Conservation (phyloP, 35 echinoderm and acorn worm species). For the Anneissia japonica region DNA sequence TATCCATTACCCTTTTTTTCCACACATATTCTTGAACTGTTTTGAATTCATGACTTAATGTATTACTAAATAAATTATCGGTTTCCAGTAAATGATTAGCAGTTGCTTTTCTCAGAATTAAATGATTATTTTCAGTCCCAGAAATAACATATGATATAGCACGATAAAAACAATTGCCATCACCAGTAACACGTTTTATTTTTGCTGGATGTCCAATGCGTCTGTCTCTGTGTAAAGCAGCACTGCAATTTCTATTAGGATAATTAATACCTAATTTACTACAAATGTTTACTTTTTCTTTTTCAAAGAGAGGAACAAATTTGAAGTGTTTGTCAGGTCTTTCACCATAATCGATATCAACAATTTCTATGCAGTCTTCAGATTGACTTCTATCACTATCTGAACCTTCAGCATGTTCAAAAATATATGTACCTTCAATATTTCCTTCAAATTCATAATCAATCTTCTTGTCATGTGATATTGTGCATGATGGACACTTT, state of each 20-base stretch:
- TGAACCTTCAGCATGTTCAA: too few species aligned
- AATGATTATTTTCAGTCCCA: conserved; percentile 27
- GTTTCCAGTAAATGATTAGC: conserved; percentile 15
- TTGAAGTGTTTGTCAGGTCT: conserved; percentile 31
- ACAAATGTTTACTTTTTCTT: background rate
- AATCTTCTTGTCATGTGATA: too few species aligned
- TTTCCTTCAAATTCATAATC: too few species aligned
- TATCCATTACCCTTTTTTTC: conserved; percentile 7
- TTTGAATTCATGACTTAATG: background rate
- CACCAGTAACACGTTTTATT: background rate
- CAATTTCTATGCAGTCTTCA: background rate
- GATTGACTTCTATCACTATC: background rate
- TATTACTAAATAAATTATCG: background rate
- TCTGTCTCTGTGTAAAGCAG: background rate
- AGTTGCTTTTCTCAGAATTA: conserved; percentile 9
- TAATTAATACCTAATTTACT: background rate
- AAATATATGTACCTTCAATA: too few species aligned
- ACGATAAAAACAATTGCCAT: conserved; percentile 45
- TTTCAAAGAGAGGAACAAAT: conserved; percentile 8
- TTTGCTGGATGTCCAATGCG: background rate
- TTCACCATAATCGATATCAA: conserved; percentile 7
- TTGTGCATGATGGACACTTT: too few species aligned
- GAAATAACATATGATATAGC: conserved; percentile 33
- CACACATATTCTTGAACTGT: conserved; percentile 1
- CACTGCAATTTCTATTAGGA: background rate